Base-by-base conservation (phyloP, 1,140 invertebrate species). In the Calephelis nemesis region DNA sequence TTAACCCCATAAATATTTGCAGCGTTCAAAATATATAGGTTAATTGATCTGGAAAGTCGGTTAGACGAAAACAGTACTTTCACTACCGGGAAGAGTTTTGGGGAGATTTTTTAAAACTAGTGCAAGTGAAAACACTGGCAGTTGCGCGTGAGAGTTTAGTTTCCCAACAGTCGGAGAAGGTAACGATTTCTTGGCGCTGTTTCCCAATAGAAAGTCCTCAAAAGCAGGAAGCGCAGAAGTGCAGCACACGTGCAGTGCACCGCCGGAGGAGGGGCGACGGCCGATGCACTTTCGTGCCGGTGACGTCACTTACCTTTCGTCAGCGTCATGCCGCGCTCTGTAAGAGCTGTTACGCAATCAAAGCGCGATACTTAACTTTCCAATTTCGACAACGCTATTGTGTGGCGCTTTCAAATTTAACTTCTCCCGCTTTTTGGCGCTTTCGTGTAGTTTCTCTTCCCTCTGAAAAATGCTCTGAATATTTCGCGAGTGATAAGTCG, bases 381-480 rank as follows among this genome's bases (percentile, higher is more conserved):
- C 89, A 91, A 91, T 91, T 91, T 90, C 87, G 85, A 91, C 89
- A 90, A 91, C 87, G 82, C 88, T 85, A 90, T 91, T 91, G 89
- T 91, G 80, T 88, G 78, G 87, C 87, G 87, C 87, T 90, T 91
- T 91, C 87, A 90, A 90, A 91, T 89, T 88, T 85, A 83, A 85
- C 84, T 84, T 84, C 84, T 85, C 80, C 79, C 69, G 79, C 74
- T 78, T 80, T 81, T 78, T 79, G 79, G 81, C 85, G 83, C 87
- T 90, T 90, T 90, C 85, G 80, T 90, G 73, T 78, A 78, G 82
- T 84, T 91, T 91, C 85, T 84, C 82, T 85, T 80, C 76, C 77
- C 78, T 75, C 88, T 89, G 88, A 91, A 91, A 90, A 89, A 83
- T 85, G 77, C 71, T 85, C 80, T 82, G 79, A 87, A 85, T 81